Base-by-base conservation (phyloP, 2,797 vertebrate species). In the Poeciliopsis presidionis region DNA sequence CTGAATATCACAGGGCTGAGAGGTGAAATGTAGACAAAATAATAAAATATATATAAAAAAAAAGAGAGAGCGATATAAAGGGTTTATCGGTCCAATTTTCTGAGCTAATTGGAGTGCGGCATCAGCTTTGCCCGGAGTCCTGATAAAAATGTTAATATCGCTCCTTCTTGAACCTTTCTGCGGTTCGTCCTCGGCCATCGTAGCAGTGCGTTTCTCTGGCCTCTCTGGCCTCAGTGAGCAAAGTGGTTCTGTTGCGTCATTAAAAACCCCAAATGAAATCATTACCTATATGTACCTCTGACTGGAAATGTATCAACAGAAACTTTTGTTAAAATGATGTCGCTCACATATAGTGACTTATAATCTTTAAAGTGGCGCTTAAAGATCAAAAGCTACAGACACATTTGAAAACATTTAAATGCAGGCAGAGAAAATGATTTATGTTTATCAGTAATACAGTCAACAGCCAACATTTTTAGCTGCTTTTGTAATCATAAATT, bases 1-100 rank as follows among this genome's bases (percentile, higher is more conserved):
- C 81, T 2, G 49, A 82, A 77, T 74, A 82, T 87, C 84, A 80
- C 83, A 76, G 77, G 85, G 80, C 86, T 75, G 83, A 81, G 61
- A 83, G 73, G 82, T 79, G 78, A 82, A 86, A 81, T 80, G 45
- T 3, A 70, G 72, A 36, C 12, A 39, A 28, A 80, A 53, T 3
- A 69, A 80, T 72, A 75, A 46, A 46, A 46, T 14, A 73, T 77
- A 43, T 9, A 8, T 0, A 51, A 47, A 76, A 72, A n/a, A 4
- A 30, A 5, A 49, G 6, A 51, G 7, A 25, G 22, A 51, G 20
- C 67, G 65, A 61, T 63, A 71, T 6, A 14, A 67, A 74, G 75
- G 82, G 75, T 25, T 84, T 63, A 70, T 82, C 41, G 13, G 81
- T 77, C 47, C 63, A 47, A 41, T 82, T 88, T 59, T 72, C 71